Conservation (phyloP, 2,888 invertebrate species). For the Drosophila neonasuta region DNA sequence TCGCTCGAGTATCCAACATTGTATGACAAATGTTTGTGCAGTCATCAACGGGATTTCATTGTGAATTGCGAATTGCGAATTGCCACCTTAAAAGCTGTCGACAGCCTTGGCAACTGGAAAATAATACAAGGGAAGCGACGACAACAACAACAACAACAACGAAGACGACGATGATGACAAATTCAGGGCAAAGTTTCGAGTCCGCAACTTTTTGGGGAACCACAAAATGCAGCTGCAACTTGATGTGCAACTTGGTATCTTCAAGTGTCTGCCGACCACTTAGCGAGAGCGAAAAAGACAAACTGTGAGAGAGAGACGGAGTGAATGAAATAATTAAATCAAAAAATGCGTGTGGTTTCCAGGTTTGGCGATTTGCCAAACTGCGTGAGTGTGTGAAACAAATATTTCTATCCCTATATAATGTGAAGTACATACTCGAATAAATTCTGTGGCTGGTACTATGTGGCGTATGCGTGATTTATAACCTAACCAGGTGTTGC, state of each 20-base stretch:
- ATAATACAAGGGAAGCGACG: background rate
- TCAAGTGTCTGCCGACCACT: constrained; percentile 36
- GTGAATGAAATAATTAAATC: constrained; percentile 49
- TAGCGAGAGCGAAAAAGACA: constrained; percentile 7
- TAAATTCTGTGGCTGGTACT: constrained; percentile 36
- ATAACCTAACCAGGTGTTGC: constrained; percentile 38
- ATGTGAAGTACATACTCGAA: constrained; percentile 15
- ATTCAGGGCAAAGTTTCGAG: constrained; percentile 45
- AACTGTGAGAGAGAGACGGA: background rate
- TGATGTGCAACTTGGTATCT: constrained; percentile 28
- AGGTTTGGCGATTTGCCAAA: constrained; percentile 33
- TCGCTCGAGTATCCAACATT: constrained; percentile 19
- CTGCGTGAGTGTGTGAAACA: constrained; percentile 8
- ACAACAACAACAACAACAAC: background rate
- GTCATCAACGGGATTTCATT: constrained; percentile 55
- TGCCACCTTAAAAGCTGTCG: constrained; percentile 43
- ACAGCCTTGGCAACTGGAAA: background rate
- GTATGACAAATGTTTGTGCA: constrained; percentile 53
- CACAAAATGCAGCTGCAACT: constrained; percentile 40
- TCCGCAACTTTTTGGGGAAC: constrained; percentile 21
- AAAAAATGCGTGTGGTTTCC: constrained; percentile 26
- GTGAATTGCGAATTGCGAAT: constrained; percentile 8
- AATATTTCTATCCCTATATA: constrained; percentile 11
- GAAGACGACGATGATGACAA: constrained; percentile 30
- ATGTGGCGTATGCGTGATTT: constrained; percentile 63